Percentiles rank a stretch among this genome's conserved stretches.
These are phyloP conservation scores for Rattus rattus DNA, from an alignment of 2,113 vertebrate species.

Conservation along the genomic window DNA sequence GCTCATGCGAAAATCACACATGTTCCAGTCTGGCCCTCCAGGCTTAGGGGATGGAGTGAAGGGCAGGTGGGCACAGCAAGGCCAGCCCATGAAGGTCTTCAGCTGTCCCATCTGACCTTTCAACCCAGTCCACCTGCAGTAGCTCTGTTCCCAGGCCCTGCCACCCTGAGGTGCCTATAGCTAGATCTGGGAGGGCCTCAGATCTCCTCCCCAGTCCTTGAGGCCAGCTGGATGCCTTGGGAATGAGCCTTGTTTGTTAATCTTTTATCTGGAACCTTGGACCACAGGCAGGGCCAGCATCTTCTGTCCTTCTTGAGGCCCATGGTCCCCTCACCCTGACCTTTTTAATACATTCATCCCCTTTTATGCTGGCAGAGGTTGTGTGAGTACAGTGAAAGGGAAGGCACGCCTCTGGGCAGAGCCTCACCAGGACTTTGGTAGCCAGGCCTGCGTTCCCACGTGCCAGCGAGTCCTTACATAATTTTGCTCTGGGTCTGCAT, in stretches of 20 bases:
- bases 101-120: neutral
- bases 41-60: neutral
- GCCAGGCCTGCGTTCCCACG: too few relatives aligned
- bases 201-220: neutral
- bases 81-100: neutral
- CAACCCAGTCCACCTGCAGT: neutral
- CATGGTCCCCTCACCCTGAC: conserved; percentile 19
- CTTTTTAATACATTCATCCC: conserved; percentile 15
- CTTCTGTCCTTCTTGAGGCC: neutral
- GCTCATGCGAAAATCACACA: neutral
- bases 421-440: neutral
- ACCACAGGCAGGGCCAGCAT: neutral
- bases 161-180: neutral
- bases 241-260: conserved; percentile 60
- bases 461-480: neutral
- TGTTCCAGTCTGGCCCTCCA: neutral
- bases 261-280: conserved; percentile 75
- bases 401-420: neutral
- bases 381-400: accelerated
- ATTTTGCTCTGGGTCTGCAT: neutral
- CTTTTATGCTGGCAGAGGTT: neutral
- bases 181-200: neutral
- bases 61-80: neutral
- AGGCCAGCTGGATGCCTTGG: neutral
- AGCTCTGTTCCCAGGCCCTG: neutral